Evolutionary conservation across 1,140 invertebrate genomes (phyloP).

Genomic region (Tetragnatha versicolor): DNA sequence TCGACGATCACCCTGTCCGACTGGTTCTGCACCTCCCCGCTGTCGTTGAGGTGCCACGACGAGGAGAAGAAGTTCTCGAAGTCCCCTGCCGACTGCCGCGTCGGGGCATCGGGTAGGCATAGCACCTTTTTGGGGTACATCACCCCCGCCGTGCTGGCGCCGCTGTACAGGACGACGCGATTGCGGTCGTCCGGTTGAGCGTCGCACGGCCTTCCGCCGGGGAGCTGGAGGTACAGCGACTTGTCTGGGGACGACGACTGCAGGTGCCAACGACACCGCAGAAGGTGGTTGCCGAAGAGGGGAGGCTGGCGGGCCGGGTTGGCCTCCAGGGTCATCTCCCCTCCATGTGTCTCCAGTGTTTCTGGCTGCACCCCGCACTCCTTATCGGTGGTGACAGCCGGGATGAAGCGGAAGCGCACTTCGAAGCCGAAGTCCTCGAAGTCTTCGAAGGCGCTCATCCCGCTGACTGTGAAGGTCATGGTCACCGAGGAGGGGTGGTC

Average conservation of each 20-base stretch:
- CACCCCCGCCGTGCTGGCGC: constrained; percentile 26
- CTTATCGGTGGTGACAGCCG: not conserved
- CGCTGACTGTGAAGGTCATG: constrained; percentile 77
- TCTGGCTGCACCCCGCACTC: constrained; percentile 65
- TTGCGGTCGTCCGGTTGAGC: not conserved
- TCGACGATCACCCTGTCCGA: constrained; percentile 77
- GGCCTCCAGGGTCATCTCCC: constrained; percentile 53
- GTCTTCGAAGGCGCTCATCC: constrained; percentile 85
- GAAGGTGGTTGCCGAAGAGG: constrained; percentile 4
- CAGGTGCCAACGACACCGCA: constrained; percentile 56
- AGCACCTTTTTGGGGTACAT: constrained; percentile 50
- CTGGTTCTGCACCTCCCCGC: constrained; percentile 74
- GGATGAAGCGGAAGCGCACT: constrained; percentile 80
- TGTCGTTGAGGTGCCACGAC: constrained; percentile 53
- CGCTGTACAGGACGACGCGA: constrained; percentile 39
- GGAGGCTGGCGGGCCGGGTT: not conserved
- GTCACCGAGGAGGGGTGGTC: constrained; percentile 69
- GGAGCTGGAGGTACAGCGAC: constrained; percentile 56
- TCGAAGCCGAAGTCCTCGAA: constrained; percentile 83
- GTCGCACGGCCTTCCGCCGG: constrained; percentile 38
- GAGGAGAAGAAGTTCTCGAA: constrained; percentile 53
- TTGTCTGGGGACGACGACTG: constrained; percentile 51
- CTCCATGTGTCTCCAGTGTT: constrained; percentile 36
- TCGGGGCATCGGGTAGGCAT: constrained; percentile 29
- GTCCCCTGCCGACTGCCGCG: not conserved